A percentile compares a stretch with the other conserved stretches of the same genome.
phyloP scores from a whole-genome alignment of 2,797 vertebrate species.

The Vipera latastei region DNA sequence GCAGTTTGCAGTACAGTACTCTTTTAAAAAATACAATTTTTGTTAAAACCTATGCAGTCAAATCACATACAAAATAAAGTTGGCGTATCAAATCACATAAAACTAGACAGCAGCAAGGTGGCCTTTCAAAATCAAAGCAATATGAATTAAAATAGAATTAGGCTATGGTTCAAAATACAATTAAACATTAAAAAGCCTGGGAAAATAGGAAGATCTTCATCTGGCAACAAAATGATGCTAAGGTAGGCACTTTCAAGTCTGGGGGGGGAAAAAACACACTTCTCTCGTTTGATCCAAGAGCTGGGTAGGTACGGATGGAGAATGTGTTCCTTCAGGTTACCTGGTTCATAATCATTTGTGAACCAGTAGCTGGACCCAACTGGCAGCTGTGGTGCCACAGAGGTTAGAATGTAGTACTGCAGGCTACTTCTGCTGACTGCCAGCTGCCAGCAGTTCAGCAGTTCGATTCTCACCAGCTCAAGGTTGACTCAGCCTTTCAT shows the following conservation, averaged over 20 bases:
- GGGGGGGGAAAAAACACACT: neutral
- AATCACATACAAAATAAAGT: neutral
- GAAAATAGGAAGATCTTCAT: neutral
- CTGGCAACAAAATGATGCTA: neutral
- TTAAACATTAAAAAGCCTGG: neutral
- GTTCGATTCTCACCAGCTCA: too few species aligned
- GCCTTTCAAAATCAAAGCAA: neutral
- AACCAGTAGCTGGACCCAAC: neutral
- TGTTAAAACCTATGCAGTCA: neutral
- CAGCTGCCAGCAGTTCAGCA: too few species aligned
- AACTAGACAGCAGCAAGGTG: neutral
- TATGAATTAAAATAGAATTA: neutral
- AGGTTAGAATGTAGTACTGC: too few species aligned
- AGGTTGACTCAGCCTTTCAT: too few species aligned
- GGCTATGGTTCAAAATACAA: neutral
- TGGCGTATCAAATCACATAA: neutral
- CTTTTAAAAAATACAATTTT: neutral
- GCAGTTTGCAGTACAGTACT: neutral
- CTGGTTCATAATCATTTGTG: neutral
- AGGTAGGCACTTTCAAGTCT: neutral
- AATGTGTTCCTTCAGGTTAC: neutral
- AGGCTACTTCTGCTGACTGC: too few species aligned
- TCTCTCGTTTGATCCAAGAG: neutral
- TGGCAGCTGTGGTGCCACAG: too few species aligned
- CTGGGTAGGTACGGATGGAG: neutral